Evolutionary conservation across 2,797 vertebrate genomes (phyloP), one percentile per base, ranked within the genome.

Genomic region (Labroides dimidiatus): DNA sequence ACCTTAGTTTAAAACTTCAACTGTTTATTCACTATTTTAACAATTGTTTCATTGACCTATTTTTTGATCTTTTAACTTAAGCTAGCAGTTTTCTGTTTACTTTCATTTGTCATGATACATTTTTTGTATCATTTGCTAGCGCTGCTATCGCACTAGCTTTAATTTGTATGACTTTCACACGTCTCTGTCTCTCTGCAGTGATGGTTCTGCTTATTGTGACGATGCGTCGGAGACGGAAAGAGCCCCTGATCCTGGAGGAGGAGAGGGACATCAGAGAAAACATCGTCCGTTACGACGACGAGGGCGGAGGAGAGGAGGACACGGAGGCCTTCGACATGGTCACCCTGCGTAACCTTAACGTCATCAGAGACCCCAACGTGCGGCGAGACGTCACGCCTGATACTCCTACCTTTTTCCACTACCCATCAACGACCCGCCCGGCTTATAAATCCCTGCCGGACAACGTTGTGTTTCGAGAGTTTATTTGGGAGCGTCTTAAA

Each of bases 281-380:
- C 57, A 99, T 99, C 0, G 97, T 99, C 4, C 92, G 97, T 2
- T 99, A 99, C 0, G 97, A 99, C 4, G 97, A 99, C 0, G 97
- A 99, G 61, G 97, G 97, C 0, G 97, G 97, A 0, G 97, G 97
- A 14, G 97, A 99, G 86, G 97, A 99, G 72, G 97, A 99, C 90
- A 99, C 97, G 0, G 97, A 98, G 67, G 97, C 97, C 53, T 99
- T 99, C 20, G 97, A 99, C 87, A 99, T 99, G 96, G 95, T 97
- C 0, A 92, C 97, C 0, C 90, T 99, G 9, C 95, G 96, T 60
- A 99, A 99, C 80, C 96, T 99, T 1, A 96, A 98, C 11, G 91
- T 95, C 85, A 95, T 97, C 51, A 80, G 95, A 37, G 97, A 98
- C 75, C 93, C 92, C 73, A 96, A 91, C 75, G 91, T 92, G 7